phyloP scores from a whole-genome alignment of 2,888 invertebrate species.

The Isoperla grammatica region DNA sequence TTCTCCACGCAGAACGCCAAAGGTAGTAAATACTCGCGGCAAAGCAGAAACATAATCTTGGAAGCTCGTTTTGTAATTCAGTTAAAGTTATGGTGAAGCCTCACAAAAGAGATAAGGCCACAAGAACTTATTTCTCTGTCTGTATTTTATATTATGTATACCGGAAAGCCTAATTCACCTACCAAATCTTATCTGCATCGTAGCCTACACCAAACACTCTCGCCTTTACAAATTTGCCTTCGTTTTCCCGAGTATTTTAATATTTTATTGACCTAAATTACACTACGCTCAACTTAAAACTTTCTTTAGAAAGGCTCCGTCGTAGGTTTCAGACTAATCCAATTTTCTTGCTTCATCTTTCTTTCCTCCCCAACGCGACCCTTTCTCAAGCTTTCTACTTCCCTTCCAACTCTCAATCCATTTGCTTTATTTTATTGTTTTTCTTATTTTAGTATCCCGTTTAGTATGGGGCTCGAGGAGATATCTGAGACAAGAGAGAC shows the following conservation, averaged over 20 bases:
- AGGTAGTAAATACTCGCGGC: conserved; percentile 1
- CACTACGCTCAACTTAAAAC: neutral
- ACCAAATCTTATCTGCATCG: too few species aligned
- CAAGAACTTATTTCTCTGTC: neutral
- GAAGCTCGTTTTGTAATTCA: conserved; percentile 1
- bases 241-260: too few species aligned
- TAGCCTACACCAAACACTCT: too few species aligned
- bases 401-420: neutral
- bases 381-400: neutral
- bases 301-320: neutral
- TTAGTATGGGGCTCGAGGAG: too few species aligned
- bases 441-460: neutral
- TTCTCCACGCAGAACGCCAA: neutral
- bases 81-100: conserved; percentile 1
- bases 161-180: too few species aligned
- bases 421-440: neutral
- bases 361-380: neutral
- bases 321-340: neutral
- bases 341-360: conserved; percentile 4
- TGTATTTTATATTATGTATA: too few species aligned
- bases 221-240: too few species aligned
- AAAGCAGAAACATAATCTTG: conserved; percentile 1
- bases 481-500: too few species aligned
- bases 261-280: neutral
- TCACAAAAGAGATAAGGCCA: neutral